Evolutionary conservation across 2,888 invertebrate species (phyloP), one percentile per base, ranked within the genome.

Genomic region (Phyto melanocephala): DNA sequence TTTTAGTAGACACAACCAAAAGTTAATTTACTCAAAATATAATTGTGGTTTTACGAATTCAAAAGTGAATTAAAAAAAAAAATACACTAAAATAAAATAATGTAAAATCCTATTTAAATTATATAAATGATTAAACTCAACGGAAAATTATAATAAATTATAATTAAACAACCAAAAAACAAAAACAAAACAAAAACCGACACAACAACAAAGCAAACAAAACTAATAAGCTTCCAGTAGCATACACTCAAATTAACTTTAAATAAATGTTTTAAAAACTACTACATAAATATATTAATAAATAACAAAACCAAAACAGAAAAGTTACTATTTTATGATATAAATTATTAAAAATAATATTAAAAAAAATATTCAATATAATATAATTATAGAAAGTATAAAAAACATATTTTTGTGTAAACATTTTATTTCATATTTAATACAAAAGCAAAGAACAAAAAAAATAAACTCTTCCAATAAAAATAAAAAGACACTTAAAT

Each of bases 301-400:
- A 68, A 65, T 62, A 50, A 79, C 5, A 10, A 52, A 56, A 20
- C 15, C 40, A 71, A 47, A 56, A 33, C 10, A 63, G 56, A 75
- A 80, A 63, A 85, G 82, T 84, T 84, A 84, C 84, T 84, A 84
- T 83, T 84, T 85, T 84, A 68, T 45, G 60, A 68, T 56, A n/a
- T n/a, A 47, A 71, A 47, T 58, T 54, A 75, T 58, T 67, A 33
- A 67, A 67, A 56, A 60, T 47, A 72, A 54, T 52, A 10, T 40
- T 24, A 45, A 42, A 28, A 45, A 63, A 37, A 52, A 54, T 24
- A 62, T 17, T 7, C 20, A 33, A 54, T 33, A 37, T 52, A 50
- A 20, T 40, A 62, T 54, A 15, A 24, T 24, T 10, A 40, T 35
- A 40, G 10, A 33, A 71, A 50, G n/a, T n/a, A n/a, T n/a, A 67